These are phyloP conservation scores for Endotricha flammealis DNA, from an alignment of 2,888 invertebrate species.

Conservation along the genomic window DNA sequence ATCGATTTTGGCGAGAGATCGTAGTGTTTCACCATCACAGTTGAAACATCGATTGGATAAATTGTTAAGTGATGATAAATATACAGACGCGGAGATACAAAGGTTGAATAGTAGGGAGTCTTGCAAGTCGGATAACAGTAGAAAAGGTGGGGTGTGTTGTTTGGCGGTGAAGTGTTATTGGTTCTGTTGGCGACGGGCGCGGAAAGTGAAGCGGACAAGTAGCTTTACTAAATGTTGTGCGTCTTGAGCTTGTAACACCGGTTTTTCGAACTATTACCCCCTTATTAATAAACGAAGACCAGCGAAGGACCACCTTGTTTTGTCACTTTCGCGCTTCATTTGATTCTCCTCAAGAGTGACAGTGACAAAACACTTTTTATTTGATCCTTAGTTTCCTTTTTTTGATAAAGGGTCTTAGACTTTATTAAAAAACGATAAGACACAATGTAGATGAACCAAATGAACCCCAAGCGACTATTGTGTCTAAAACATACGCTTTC, in stretches of 20 bases:
- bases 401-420: too few relatives aligned
- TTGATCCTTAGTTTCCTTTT: too few relatives aligned
- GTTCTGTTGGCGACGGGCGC: conserved; percentile 56
- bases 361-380: too few relatives aligned
- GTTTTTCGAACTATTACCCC: too few relatives aligned
- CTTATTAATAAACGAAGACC: too few relatives aligned
- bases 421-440: too few relatives aligned
- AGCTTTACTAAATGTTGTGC: conserved; percentile 52
- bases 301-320: too few relatives aligned
- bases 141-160: conserved; percentile 55
- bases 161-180: conserved; percentile 64
- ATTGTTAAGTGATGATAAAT: conserved; percentile 41
- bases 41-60: conserved; percentile 80
- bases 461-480: too few relatives aligned
- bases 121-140: conserved; percentile 54
- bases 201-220: conserved; percentile 50
- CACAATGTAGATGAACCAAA: too few relatives aligned
- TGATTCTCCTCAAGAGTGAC: too few relatives aligned
- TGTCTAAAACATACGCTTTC: too few relatives aligned
- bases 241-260: conserved; percentile 24
- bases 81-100: conserved; percentile 37
- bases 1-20: conserved; percentile 41
- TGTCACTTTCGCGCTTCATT: too few relatives aligned
- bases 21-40: conserved; percentile 80
- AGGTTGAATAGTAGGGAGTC: conserved; percentile 60